phyloP scores from a whole-genome alignment of 2,797 vertebrate species.

The Macropus fuliginosus region DNA sequence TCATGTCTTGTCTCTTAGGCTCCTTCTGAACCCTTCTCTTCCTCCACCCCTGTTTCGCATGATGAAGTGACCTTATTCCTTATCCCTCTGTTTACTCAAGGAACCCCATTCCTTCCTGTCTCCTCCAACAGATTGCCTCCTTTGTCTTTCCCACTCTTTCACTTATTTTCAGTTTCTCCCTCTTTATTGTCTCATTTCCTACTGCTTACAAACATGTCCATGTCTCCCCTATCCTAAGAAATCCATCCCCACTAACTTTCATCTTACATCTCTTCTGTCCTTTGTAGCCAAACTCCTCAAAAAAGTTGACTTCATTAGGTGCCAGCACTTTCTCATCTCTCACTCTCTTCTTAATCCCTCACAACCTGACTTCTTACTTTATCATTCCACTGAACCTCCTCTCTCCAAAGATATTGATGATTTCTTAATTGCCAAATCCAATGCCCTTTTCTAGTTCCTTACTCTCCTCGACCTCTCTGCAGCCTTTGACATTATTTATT shows the following conservation, averaged over 20 bases:
- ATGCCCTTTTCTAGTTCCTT: not conserved
- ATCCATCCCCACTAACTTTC: not conserved
- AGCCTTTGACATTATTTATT: not conserved
- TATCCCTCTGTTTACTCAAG: not conserved
- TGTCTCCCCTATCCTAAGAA: not conserved
- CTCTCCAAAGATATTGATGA: not conserved
- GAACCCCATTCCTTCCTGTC: not conserved
- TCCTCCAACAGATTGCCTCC: not conserved
- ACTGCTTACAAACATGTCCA: not conserved
- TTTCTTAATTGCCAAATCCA: not conserved
- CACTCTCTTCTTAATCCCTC: not conserved
- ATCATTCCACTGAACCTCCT: not conserved
- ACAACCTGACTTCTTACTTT: not conserved
- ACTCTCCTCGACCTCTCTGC: not conserved
- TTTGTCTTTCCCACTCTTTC: not conserved
- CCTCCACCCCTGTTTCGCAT: not conserved
- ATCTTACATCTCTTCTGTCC: not conserved
- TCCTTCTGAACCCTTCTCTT: not conserved
- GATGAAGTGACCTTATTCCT: not conserved
- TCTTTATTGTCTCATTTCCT: not conserved
- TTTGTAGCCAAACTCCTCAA: not conserved
- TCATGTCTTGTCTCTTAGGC: not conserved
- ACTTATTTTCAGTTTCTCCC: not conserved
- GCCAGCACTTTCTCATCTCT: not conserved
- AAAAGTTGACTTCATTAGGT: not conserved